Evolutionary conservation across 2,113 vertebrate species (phyloP).

Genomic region (Neopipo cinnamomea): DNA sequence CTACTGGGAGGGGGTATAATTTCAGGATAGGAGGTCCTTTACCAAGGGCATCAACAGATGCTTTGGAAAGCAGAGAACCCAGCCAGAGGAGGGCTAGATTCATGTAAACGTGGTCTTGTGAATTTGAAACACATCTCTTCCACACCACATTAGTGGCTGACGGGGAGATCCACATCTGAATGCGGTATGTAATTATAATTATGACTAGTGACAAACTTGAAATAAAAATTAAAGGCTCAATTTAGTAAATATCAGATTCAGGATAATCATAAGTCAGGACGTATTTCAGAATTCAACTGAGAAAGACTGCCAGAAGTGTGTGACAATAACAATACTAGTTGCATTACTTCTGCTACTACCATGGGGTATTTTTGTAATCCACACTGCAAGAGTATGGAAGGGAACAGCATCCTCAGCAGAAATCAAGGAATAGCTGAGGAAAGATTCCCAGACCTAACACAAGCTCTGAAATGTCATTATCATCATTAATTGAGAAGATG

Average conservation of each 20-base stretch:
- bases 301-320: background rate
- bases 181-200: background rate
- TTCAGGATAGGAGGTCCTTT: background rate
- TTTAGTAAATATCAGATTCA: background rate
- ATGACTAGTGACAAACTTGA: background rate
- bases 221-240: background rate
- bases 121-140: background rate
- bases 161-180: background rate
- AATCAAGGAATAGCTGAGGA: background rate
- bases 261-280: background rate
- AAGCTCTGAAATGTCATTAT: constrained; percentile 5
- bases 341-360: background rate
- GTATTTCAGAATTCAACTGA: background rate
- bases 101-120: background rate
- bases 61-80: background rate
- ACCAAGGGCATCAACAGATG: background rate
- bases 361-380: background rate
- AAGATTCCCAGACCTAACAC: background rate
- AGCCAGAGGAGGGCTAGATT: background rate
- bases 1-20: background rate
- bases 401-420: background rate
- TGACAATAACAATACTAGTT: background rate
- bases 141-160: background rate
- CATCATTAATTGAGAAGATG: background rate
- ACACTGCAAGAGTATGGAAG: background rate